Evolutionary conservation across 2,797 vertebrate genomes (phyloP).

Genomic region (Tiaroga cobitis): DNA sequence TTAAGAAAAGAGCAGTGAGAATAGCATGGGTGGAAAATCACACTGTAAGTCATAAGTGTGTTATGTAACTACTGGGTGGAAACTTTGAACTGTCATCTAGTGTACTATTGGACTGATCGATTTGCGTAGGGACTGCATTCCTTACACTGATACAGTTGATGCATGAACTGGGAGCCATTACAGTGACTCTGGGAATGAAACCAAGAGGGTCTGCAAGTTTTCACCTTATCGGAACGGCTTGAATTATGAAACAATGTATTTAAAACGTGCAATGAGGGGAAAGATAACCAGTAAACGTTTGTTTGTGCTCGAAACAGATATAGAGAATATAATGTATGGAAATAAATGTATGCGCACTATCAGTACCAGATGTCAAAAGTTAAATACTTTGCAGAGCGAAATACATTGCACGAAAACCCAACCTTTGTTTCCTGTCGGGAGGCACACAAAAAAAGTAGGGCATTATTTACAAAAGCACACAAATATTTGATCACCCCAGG

Average conservation of each 20-base stretch:
- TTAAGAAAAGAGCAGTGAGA: conserved; percentile 39
- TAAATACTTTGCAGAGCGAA: conserved; percentile 6
- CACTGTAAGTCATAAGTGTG: conserved; percentile 48
- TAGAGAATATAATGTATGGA: conserved; percentile 27
- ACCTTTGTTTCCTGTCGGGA: conserved; percentile 84
- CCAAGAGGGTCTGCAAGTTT: background rate
- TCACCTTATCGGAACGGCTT: conserved; percentile 17
- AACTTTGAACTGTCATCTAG: conserved; percentile 53
- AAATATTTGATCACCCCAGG: conserved; percentile 98
- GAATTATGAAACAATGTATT: conserved; percentile 22
- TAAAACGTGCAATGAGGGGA: background rate
- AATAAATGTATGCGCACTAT: conserved; percentile 25
- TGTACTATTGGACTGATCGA: conserved; percentile 48
- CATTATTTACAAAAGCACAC: conserved; percentile 97
- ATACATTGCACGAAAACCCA: conserved; percentile 70
- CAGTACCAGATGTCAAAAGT: conserved; percentile 32
- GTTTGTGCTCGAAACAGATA: conserved; percentile 17
- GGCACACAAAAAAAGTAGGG: conserved; percentile 85
- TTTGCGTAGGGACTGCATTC: conserved; percentile 40
- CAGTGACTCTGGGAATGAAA: conserved; percentile 55
- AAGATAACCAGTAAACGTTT: conserved; percentile 12
- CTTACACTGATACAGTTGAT: conserved; percentile 41
- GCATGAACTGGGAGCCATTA: conserved; percentile 70
- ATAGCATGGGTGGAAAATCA: conserved; percentile 52
- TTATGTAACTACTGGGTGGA: conserved; percentile 54